These are phyloP conservation scores for Antrozous pallidus DNA, from an alignment of 2,797 vertebrate genomes.

Conservation along the genomic window DNA sequence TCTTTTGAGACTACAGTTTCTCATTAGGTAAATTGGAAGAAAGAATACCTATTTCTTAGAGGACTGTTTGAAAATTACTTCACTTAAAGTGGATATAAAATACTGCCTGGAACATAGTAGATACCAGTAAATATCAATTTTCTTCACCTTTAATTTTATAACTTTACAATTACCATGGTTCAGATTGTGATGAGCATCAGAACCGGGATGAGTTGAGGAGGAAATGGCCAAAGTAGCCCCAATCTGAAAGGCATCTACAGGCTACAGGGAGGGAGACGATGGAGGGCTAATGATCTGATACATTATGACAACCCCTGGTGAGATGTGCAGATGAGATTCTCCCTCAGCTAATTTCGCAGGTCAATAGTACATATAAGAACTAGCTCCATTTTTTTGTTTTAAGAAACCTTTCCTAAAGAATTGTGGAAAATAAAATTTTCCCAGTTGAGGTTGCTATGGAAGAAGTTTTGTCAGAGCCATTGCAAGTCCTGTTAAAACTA, in stretches of 20 bases:
- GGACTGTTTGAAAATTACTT: constrained; percentile 1
- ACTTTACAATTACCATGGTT: not conserved
- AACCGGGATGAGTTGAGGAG: not conserved
- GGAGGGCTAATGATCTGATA: not conserved
- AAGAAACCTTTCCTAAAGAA: not conserved
- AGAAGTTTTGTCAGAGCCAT: not conserved
- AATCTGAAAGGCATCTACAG: not conserved
- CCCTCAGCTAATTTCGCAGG: not conserved
- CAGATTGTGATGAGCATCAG: not conserved
- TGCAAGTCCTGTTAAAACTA: not conserved
- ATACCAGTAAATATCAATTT: not conserved
- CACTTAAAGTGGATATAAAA: not conserved
- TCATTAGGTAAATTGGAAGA: not conserved
- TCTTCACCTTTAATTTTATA: not conserved
- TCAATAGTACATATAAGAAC: not conserved
- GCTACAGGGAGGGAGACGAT: not conserved
- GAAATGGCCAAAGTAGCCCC: not conserved
- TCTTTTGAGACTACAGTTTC: not conserved
- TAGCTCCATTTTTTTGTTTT: not conserved
- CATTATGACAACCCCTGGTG: not conserved
- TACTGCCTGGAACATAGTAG: not conserved
- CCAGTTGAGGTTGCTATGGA: not conserved
- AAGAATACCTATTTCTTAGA: not conserved
- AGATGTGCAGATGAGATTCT: not conserved
- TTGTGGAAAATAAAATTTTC: not conserved